These are phyloP conservation scores for Petrolisthes cinctipes DNA, from an alignment of 2,888 invertebrate species.

Conservation along the genomic window DNA sequence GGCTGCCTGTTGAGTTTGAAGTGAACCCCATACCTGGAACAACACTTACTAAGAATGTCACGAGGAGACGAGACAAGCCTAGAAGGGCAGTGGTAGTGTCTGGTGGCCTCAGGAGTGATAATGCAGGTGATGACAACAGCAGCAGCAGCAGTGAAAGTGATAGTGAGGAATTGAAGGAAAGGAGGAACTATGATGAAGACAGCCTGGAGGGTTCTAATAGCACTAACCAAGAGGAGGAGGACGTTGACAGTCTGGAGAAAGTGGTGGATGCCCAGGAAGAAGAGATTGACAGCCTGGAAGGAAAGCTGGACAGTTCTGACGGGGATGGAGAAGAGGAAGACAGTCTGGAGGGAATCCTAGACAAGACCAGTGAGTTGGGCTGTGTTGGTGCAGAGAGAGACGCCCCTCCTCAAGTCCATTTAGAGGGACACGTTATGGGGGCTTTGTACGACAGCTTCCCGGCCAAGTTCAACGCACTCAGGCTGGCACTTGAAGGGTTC, in stretches of 20 bases:
- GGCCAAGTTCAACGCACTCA: slow-evolving; percentile 56
- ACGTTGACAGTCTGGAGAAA: slow-evolving; percentile 54
- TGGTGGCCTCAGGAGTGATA: background rate
- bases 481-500: slow-evolving; percentile 57
- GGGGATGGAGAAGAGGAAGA: slow-evolving; percentile 36
- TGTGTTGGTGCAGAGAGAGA: background rate
- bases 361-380: slow-evolving; percentile 4
- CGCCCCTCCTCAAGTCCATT: slow-evolving; percentile 6
- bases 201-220: slow-evolving; percentile 38
- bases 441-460: slow-evolving; percentile 49
- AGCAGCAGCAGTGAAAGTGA: background rate
- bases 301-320: slow-evolving; percentile 44
- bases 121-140: background rate
- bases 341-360: slow-evolving; percentile 45
- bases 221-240: slow-evolving; percentile 43
- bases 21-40: background rate
- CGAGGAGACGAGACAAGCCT: background rate
- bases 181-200: slow-evolving; percentile 21
- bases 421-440: slow-evolving; percentile 15
- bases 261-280: slow-evolving; percentile 30
- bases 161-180: background rate
- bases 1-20: slow-evolving; percentile 39
- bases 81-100: background rate
- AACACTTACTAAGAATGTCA: background rate
- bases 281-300: slow-evolving; percentile 51